These are phyloP conservation scores for Megalonaias nervosa DNA, from an alignment of 1,140 invertebrate genomes.

Conservation along the genomic window DNA sequence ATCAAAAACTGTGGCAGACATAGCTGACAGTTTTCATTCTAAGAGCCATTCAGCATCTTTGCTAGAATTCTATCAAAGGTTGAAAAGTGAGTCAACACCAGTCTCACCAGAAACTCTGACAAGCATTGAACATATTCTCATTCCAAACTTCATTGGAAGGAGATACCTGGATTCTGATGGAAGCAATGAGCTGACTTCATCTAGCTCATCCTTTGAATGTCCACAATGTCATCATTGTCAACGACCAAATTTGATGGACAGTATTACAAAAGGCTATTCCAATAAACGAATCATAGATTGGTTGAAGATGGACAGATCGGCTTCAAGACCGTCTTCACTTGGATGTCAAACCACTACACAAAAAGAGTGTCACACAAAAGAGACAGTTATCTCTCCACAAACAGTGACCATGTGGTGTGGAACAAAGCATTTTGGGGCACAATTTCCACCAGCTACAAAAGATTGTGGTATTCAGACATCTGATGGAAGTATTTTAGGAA, in stretches of 20 bases:
- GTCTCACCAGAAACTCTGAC: conserved; percentile 62
- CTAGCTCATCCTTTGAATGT: conserved; percentile 27
- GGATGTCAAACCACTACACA: conserved; percentile 26
- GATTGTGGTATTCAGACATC: conserved; percentile 65
- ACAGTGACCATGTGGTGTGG: conserved; percentile 64
- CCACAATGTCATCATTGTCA: conserved; percentile 25
- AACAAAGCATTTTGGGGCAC: conserved; percentile 64
- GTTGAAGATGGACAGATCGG: conserved; percentile 43
- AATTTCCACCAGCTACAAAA: conserved; percentile 63
- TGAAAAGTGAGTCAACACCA: conserved; percentile 57
- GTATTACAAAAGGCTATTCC: conserved; percentile 32
- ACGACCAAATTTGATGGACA: conserved; percentile 16
- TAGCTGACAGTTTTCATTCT: conserved; percentile 60
- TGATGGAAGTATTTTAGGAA: background rate
- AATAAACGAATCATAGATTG: conserved; percentile 49
- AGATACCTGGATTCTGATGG: conserved; percentile 15
- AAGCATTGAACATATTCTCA: conserved; percentile 60
- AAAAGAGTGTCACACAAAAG: conserved; percentile 30
- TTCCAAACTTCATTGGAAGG: conserved; percentile 33
- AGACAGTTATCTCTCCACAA: conserved; percentile 56
- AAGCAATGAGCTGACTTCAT: conserved; percentile 17
- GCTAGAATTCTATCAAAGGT: conserved; percentile 62
- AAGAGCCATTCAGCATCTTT: conserved; percentile 63
- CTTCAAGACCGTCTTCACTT: conserved; percentile 23
- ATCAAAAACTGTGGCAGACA: conserved; percentile 37